Conservation (phyloP, 30 jellyfish, hydroid and myxozoan genomes). For the Calvadosia cruxmelitensis region DNA sequence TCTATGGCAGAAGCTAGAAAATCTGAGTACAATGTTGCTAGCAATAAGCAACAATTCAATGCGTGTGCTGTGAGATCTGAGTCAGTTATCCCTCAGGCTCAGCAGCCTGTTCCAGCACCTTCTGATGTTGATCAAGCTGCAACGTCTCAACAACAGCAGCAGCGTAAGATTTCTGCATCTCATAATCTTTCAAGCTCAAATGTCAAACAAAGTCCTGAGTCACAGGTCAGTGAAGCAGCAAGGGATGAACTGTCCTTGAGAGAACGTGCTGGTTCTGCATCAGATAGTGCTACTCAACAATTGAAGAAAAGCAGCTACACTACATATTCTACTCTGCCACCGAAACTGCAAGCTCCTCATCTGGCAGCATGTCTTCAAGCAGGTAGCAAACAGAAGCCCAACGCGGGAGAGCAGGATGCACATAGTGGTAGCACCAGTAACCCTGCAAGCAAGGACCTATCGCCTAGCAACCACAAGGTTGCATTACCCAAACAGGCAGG, state of each 20-base stretch:
- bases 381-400: constrained; percentile 42
- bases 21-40: not conserved
- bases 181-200: too few species aligned
- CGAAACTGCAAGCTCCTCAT: constrained; percentile 97
- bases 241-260: constrained; percentile 4
- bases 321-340: constrained; percentile 72
- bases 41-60: not conserved
- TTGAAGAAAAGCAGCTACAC: constrained; percentile 19
- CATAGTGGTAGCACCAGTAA: not conserved
- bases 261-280: constrained; percentile 5
- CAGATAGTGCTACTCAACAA: constrained; percentile 19
- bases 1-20: not conserved
- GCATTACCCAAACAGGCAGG: not conserved
- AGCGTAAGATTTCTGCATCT: too few species aligned
- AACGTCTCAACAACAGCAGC: not conserved
- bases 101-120: not conserved
- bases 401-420: not conserved
- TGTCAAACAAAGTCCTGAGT: not conserved
- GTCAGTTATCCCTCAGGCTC: not conserved
- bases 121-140: not conserved
- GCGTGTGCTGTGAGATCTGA: not conserved
- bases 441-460: constrained; percentile 5
- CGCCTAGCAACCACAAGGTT: constrained; percentile 24
- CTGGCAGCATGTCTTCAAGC: constrained; percentile 95
- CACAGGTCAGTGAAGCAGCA: not conserved